Evolutionary conservation across 2,797 vertebrate genomes (phyloP).

Genomic region (Moxostoma hubbsi): DNA sequence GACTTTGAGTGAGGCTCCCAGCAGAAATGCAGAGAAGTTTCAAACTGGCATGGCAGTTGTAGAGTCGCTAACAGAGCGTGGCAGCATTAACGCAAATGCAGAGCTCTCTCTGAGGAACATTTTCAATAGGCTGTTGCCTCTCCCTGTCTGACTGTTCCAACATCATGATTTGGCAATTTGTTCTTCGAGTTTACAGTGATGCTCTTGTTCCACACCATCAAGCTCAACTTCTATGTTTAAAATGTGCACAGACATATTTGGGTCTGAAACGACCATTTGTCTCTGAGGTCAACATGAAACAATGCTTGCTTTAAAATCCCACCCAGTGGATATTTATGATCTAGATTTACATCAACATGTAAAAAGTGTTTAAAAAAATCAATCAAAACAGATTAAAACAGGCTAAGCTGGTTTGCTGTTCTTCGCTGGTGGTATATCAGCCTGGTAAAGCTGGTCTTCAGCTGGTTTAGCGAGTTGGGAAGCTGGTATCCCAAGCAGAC

Average conservation of each 20-base stretch:
- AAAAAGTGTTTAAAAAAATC: not conserved
- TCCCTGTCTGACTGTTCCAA: slow-evolving; percentile 43
- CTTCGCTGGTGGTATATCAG: no score
- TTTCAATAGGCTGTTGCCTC: slow-evolving; percentile 46
- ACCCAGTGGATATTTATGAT: not conserved
- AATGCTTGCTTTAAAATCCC: slow-evolving; percentile 13
- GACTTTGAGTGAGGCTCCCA: slow-evolving; percentile 43
- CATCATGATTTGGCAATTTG: slow-evolving; percentile 32
- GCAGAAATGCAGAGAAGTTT: slow-evolving; percentile 50
- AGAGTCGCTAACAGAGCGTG: slow-evolving; percentile 47
- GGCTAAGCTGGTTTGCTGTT: no score
- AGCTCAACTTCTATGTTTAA: slow-evolving; percentile 20
- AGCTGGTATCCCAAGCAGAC: no score
- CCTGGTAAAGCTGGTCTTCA: no score
- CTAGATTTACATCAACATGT: not conserved
- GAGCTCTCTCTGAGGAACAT: slow-evolving; percentile 48
- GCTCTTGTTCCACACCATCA: slow-evolving; percentile 38
- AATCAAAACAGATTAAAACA: not conserved
- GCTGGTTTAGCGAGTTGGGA: no score
- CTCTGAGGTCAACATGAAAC: slow-evolving; percentile 21
- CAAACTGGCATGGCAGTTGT: slow-evolving; percentile 46
- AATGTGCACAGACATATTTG: slow-evolving; percentile 7
- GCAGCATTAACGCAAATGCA: slow-evolving; percentile 45
- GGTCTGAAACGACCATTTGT: slow-evolving; percentile 10
- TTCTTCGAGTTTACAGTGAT: slow-evolving; percentile 41